A percentile compares a stretch with the other conserved stretches of the same genome.
Evolutionary conservation across 2,888 invertebrate genomes (phyloP).

Genomic region (Drosophila formosana): DNA sequence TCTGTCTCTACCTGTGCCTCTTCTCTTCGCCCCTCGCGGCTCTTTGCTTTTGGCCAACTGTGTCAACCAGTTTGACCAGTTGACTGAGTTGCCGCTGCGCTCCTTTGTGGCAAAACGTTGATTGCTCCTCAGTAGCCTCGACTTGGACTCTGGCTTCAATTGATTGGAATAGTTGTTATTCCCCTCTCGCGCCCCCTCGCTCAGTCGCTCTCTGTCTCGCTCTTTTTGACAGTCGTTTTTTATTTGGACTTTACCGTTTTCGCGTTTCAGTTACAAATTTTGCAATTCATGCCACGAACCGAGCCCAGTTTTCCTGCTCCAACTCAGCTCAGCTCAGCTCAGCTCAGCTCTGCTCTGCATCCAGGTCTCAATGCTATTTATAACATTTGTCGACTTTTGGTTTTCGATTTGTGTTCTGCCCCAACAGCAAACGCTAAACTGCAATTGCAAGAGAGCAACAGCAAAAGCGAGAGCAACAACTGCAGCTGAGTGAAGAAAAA

Average conservation of each 20-base stretch:
- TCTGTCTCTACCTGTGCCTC: neutral
- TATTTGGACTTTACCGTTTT: constrained; percentile 58
- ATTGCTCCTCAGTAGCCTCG: constrained; percentile 59
- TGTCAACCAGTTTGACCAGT: constrained; percentile 78
- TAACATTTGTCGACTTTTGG: constrained; percentile 48
- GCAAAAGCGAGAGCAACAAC: constrained; percentile 13
- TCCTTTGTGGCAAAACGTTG: constrained; percentile 57
- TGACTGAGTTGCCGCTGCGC: constrained; percentile 45
- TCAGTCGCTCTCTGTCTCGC: neutral
- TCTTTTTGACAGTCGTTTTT: constrained; percentile 23
- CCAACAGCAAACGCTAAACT: constrained; percentile 1
- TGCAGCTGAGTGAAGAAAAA: constrained; percentile 41
- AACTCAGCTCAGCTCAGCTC: neutral
- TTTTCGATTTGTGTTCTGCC: constrained; percentile 36
- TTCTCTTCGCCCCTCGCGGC: neutral
- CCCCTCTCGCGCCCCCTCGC: neutral
- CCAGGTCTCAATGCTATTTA: constrained; percentile 52
- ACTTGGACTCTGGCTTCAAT: constrained; percentile 54
- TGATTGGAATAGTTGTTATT: constrained; percentile 69
- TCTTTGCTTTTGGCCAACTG: constrained; percentile 61
- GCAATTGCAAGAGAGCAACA: constrained; percentile 12
- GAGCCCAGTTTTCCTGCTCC: constrained; percentile 33
- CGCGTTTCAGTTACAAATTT: constrained; percentile 61
- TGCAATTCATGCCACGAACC: constrained; percentile 59
- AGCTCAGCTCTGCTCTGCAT: neutral